Evolutionary conservation across 2,113 vertebrate species (phyloP).

Genomic region (Tympanuchus pallidicinctus): DNA sequence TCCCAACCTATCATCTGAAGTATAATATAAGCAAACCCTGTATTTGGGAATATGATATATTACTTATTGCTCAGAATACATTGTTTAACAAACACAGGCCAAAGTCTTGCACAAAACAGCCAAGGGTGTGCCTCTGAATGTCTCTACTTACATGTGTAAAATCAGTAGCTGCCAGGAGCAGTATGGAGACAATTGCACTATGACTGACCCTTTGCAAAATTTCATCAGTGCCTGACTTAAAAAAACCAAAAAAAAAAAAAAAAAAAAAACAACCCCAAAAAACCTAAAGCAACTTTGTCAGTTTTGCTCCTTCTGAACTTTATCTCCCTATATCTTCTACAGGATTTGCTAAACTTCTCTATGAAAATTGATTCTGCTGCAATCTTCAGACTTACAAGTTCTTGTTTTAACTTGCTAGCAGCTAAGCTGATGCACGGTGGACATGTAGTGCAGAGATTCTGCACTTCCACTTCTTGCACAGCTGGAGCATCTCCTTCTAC

Average conservation of each 20-base stretch:
- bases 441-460: background rate
- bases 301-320: background rate
- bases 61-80: background rate
- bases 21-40: background rate
- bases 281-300: background rate
- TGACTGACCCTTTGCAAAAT: background rate
- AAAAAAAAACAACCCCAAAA: background rate
- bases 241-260: background rate
- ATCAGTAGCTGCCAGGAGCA: background rate
- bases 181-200: background rate
- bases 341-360: background rate
- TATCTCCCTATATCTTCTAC: background rate
- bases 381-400: background rate
- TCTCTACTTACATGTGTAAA: constrained; percentile 11
- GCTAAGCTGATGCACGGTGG: background rate
- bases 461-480: background rate
- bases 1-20: background rate
- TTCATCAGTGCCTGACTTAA: background rate
- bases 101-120: background rate
- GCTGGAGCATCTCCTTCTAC: background rate
- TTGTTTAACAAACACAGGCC: background rate
- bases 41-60: background rate
- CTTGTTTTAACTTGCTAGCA: background rate
- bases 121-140: constrained; percentile 11
- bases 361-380: background rate